These are phyloP conservation scores for Teinopalpus imperialis DNA, from an alignment of 2,888 invertebrate genomes.

Conservation along the genomic window DNA sequence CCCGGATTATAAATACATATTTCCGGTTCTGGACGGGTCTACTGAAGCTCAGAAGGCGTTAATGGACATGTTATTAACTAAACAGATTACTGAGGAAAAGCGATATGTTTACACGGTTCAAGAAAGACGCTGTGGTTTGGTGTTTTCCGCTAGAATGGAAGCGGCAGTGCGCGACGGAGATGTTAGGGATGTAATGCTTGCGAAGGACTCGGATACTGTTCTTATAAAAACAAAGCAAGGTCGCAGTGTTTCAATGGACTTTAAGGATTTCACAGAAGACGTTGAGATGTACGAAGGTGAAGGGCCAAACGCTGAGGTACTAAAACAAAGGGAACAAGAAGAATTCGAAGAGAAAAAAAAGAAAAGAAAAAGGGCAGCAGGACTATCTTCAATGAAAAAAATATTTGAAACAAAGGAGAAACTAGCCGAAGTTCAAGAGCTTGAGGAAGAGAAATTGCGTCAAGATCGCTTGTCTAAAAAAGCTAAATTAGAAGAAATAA, in stretches of 20 bases:
- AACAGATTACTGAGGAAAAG: slow-evolving; percentile 80
- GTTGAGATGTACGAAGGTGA: slow-evolving; percentile 86
- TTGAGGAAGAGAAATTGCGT: slow-evolving; percentile 79
- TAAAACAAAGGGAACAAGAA: slow-evolving; percentile 82
- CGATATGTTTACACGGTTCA: slow-evolving; percentile 89
- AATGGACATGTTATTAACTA: slow-evolving; percentile 83
- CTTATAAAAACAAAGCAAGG: slow-evolving; percentile 87
- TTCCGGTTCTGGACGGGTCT: slow-evolving; percentile 86
- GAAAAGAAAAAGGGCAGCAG: slow-evolving; percentile 84
- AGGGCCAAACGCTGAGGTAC: slow-evolving; percentile 85
- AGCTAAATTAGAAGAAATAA: slow-evolving; percentile 64
- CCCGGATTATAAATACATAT: slow-evolving; percentile 88
- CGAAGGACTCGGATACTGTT: slow-evolving; percentile 88
- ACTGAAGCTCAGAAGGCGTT: slow-evolving; percentile 85
- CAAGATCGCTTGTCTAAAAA: slow-evolving; percentile 62
- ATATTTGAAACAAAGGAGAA: slow-evolving; percentile 90
- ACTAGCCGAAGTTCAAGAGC: slow-evolving; percentile 83
- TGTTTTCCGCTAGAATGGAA: slow-evolving; percentile 88
- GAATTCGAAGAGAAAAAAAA: slow-evolving; percentile 79
- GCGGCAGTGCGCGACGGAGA: slow-evolving; percentile 89
- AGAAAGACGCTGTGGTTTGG: slow-evolving; percentile 87
- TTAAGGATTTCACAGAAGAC: slow-evolving; percentile 81
- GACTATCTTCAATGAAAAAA: slow-evolving; percentile 84
- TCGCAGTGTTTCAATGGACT: slow-evolving; percentile 88
- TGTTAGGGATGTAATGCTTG: slow-evolving; percentile 88